Evolutionary conservation across 2,113 vertebrate genomes (phyloP).

Genomic region (Sinocyclocheilus grahami): DNA sequence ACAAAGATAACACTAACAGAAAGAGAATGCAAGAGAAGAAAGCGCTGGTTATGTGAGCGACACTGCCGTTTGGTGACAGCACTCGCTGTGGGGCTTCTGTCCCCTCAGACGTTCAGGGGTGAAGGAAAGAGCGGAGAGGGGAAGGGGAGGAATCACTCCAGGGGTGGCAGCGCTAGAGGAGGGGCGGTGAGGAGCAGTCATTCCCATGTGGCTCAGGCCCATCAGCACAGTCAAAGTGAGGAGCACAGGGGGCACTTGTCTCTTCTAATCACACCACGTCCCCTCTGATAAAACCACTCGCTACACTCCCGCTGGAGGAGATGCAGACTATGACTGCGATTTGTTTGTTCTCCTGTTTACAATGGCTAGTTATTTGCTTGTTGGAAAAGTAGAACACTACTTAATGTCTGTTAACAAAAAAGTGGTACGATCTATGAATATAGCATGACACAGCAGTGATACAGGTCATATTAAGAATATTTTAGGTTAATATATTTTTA

Average conservation of each 20-base stretch:
- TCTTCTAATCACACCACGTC: slow-evolving; percentile 58
- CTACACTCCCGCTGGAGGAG: neutral
- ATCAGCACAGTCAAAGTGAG: slow-evolving; percentile 68
- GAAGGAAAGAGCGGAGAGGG: slow-evolving; percentile 3
- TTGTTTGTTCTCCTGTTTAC: slow-evolving; percentile 13
- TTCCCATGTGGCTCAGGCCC: slow-evolving; percentile 74
- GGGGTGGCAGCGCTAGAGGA: slow-evolving; percentile 65
- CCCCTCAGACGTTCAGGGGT: slow-evolving; percentile 38
- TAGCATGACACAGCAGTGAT: neutral
- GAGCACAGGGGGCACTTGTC: slow-evolving; percentile 64
- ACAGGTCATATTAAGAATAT: neutral
- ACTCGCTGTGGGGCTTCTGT: slow-evolving; percentile 15
- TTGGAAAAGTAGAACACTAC: neutral
- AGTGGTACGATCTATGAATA: neutral
- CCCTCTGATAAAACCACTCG: slow-evolving; percentile 15
- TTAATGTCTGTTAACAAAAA: neutral
- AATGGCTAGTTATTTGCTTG: neutral
- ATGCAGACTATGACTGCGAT: neutral
- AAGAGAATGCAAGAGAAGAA: neutral
- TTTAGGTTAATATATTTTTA: neutral
- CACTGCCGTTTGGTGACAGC: neutral
- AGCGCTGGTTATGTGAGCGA: slow-evolving; percentile 20
- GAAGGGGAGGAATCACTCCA: slow-evolving; percentile 54
- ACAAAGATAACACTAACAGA: slow-evolving; percentile 26
- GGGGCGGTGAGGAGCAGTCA: slow-evolving; percentile 67